Percentiles rank a stretch among this genome's conserved stretches.
Evolutionary conservation across 2,888 invertebrate species (phyloP).

Genomic region (Eupithecia abbreviata): DNA sequence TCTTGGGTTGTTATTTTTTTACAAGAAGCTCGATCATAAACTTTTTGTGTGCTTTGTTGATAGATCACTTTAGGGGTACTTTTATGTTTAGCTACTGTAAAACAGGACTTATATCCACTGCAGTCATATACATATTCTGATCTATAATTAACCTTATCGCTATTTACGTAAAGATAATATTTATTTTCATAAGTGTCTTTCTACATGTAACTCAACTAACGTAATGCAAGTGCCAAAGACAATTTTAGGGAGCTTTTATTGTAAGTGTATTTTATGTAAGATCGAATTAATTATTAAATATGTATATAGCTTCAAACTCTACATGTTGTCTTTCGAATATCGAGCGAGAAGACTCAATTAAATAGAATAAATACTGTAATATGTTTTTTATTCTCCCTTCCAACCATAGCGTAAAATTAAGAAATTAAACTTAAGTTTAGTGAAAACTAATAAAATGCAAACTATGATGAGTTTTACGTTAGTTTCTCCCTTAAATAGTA

Average conservation of each 20-base stretch:
- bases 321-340: conserved; percentile 72
- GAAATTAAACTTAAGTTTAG: neutral
- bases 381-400: conserved; percentile 45
- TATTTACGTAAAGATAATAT: conserved; percentile 16
- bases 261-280: conserved; percentile 59
- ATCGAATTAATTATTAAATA: conserved; percentile 35
- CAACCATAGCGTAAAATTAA: neutral
- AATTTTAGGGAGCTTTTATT: conserved; percentile 76
- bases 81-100: neutral
- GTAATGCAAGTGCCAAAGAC: conserved; percentile 79
- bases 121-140: conserved; percentile 4
- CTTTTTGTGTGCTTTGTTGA: neutral
- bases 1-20: conserved; percentile 12
- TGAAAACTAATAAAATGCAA: neutral
- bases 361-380: conserved; percentile 60
- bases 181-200: conserved; percentile 38
- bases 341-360: conserved; percentile 69
- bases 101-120: neutral
- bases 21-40: conserved; percentile 4
- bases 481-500: neutral
- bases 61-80: neutral
- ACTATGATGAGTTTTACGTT: neutral
- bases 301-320: conserved; percentile 69
- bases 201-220: conserved; percentile 48
- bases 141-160: neutral